Percentiles rank a stretch among this genome's conserved stretches.
Evolutionary conservation across 2,888 invertebrate species (phyloP).

Genomic region (Melieria crassipennis): DNA sequence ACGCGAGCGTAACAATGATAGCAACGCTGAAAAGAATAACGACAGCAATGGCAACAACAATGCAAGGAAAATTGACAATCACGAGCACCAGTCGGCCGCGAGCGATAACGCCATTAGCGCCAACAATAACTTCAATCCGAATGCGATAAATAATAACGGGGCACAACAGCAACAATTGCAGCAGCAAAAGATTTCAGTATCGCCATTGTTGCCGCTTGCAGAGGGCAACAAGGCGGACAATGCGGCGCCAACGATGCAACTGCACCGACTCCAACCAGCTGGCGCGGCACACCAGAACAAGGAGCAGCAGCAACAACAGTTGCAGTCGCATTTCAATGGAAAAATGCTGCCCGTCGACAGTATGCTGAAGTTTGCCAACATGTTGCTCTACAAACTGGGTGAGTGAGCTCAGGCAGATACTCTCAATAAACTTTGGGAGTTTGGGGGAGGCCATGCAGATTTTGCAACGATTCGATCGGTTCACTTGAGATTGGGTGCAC

Average conservation of each 20-base stretch:
- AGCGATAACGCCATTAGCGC: too few relatives aligned
- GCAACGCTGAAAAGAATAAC: neutral
- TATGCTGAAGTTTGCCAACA: conserved; percentile 41
- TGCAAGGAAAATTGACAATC: too few relatives aligned
- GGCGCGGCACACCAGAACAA: neutral
- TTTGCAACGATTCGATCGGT: too few relatives aligned
- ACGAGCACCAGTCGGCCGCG: too few relatives aligned
- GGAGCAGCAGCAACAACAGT: conserved; percentile 12
- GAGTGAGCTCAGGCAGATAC: too few relatives aligned
- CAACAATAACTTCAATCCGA: too few relatives aligned
- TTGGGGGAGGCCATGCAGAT: too few relatives aligned
- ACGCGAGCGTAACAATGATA: neutral
- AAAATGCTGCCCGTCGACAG: conserved; percentile 38
- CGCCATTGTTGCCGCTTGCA: neutral
- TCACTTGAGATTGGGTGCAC: too few relatives aligned
- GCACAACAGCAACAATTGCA: too few relatives aligned
- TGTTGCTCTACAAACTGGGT: conserved; percentile 41
- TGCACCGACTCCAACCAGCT: neutral
- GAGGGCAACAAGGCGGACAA: neutral
- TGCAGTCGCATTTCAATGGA: conserved; percentile 15
- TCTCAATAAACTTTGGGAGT: too few relatives aligned
- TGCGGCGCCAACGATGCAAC: neutral
- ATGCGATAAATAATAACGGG: too few relatives aligned
- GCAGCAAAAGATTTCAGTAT: neutral
- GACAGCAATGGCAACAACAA: too few relatives aligned